A percentile compares a stretch with the other conserved stretches of the same genome.
Conservation (phyloP, 2,888 invertebrate species). For the Eilema griseolum region DNA sequence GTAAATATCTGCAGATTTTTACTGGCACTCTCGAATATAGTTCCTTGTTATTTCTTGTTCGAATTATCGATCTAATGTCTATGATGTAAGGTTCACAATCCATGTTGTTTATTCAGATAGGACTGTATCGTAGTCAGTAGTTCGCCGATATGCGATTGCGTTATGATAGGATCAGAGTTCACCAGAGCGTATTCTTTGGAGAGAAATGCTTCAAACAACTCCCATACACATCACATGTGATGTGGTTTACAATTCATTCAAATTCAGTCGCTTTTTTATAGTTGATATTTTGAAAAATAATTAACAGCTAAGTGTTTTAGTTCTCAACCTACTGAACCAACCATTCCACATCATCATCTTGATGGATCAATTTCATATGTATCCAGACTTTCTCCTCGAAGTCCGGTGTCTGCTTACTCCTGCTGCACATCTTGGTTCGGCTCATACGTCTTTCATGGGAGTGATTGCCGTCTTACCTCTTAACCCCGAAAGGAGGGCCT, state of each 20-base stretch:
- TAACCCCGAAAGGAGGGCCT: background rate
- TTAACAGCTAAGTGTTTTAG: too few relatives aligned
- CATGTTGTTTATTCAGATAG: conserved; percentile 33
- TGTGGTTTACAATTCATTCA: conserved; percentile 73
- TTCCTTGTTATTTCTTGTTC: conserved; percentile 40
- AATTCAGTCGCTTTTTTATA: conserved; percentile 65
- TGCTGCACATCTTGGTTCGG: too few relatives aligned
- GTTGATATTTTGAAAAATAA: too few relatives aligned
- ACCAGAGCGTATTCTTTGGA: conserved; percentile 73
- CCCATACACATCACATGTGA: conserved; percentile 69
- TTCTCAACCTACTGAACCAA: too few relatives aligned
- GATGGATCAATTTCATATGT: too few relatives aligned
- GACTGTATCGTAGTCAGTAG: conserved; percentile 60
- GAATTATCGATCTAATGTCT: conserved; percentile 30
- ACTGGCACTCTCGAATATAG: conserved; percentile 55
- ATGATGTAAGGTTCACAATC: conserved; percentile 61
- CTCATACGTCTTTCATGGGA: too few relatives aligned
- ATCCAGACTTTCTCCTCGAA: too few relatives aligned
- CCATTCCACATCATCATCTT: too few relatives aligned
- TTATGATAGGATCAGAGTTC: conserved; percentile 86
- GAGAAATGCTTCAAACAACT: conserved; percentile 65
- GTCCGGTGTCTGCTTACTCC: too few relatives aligned
- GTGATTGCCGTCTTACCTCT: too few relatives aligned
- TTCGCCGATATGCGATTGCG: conserved; percentile 80
- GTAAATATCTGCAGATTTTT: conserved; percentile 83